Base-by-base conservation (phyloP, 2,113 vertebrate species). In the Hydrochoerus hydrochaeris region DNA sequence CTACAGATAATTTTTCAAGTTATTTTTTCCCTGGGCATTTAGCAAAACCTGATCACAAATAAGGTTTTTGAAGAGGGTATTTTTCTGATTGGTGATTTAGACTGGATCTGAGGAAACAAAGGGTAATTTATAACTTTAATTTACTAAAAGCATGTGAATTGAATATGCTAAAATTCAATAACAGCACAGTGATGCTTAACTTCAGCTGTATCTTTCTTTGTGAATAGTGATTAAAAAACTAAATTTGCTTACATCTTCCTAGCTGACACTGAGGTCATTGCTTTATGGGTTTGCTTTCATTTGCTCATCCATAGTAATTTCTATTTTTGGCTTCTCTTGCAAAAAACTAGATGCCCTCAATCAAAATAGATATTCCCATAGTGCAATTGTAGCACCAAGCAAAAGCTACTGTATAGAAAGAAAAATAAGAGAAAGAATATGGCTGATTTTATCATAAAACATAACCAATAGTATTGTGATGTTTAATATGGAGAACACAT, bases 201-300 rank as follows among this genome's bases (percentile, higher is more conserved):
- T 97, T 63, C 88, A 96, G 92, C 95, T 95, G 82, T 98, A 97
- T 99, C 98, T 98, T 97, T 98, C 98, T 98, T 97, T 97, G 95
- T 97, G 98, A 98, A 98, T 98, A 96, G 98, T 97, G 98, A 98
- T 98, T 98, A 96, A 97, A 98, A 98, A 97, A 98, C 98, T 98
- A 98, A 98, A 98, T 98, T 97, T 96, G 97, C 98, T 98, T 98
- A 97, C 97, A 98, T 98, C 97, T 98, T 98, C 97, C 97, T 98
- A 98, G 97, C 98, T 98, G 98, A 98, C 98, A 98, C 88, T 87
- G 97, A 98, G 98, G 98, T 98, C 98, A 98, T 96, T 97, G 97
- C 97, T 98, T 98, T 98, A 98, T 98, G 98, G 97, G 97, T 97
- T 97, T 96, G 95, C 96, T 98, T 98, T 98, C 98, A 98, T 98